Percentiles rank a stretch among this genome's conserved stretches.
These are phyloP conservation scores for Passer domesticus DNA, from an alignment of 2,113 vertebrate species.

Conservation along the genomic window DNA sequence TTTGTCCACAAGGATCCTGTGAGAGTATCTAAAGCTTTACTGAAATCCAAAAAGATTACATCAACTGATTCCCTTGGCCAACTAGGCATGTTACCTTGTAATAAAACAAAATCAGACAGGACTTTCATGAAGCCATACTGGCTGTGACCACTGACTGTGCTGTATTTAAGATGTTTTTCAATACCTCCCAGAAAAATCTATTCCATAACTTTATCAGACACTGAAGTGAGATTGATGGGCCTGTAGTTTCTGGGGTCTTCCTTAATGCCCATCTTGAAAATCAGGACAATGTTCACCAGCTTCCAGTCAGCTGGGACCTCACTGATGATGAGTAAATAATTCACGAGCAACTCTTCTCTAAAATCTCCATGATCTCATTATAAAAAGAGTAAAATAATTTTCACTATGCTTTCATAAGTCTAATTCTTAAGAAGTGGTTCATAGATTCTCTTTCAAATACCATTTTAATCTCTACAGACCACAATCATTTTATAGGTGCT, in stretches of 20 bases:
- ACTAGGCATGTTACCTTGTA: rapidly evolving
- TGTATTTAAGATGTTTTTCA: background rate
- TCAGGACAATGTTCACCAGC: rapidly evolving
- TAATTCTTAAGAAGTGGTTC: background rate
- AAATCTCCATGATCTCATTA: background rate
- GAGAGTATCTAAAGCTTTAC: background rate
- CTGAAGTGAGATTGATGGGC: background rate
- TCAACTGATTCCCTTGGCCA: background rate
- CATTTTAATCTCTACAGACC: background rate
- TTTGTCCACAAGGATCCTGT: background rate
- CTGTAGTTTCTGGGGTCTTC: background rate
- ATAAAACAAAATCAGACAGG: background rate
- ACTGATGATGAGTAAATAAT: background rate
- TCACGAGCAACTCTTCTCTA: background rate
- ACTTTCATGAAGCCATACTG: background rate
- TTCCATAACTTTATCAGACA: background rate
- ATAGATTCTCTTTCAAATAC: background rate
- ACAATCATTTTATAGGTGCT: background rate
- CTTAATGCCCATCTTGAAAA: background rate
- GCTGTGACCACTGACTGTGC: background rate
- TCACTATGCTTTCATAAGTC: background rate
- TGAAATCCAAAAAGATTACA: background rate
- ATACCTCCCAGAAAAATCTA: background rate
- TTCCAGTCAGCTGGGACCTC: background rate
- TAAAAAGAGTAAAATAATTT: background rate